A percentile compares a stretch with the other conserved stretches of the same genome.
These are phyloP conservation scores for Arbacia lixula DNA, from an alignment of 53 echinoderm and acorn worm genomes.

Conservation along the genomic window DNA sequence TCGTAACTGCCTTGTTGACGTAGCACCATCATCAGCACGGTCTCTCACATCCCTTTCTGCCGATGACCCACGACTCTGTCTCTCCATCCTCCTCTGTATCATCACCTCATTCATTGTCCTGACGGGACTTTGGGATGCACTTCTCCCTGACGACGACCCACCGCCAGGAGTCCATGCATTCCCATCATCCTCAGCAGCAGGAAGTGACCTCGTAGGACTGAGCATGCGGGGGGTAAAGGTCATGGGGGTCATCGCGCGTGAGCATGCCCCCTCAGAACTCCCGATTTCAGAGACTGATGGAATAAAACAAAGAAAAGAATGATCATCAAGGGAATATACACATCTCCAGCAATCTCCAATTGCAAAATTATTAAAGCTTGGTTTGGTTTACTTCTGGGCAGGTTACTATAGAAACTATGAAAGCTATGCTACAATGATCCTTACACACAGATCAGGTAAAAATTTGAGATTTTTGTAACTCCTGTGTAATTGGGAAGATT, in stretches of 20 bases:
- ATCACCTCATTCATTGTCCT: too few relatives aligned
- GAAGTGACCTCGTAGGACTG: neutral
- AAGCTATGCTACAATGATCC: too few relatives aligned
- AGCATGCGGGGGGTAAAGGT: constrained; percentile 28
- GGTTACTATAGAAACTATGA: too few relatives aligned
- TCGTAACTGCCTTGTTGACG: too few relatives aligned
- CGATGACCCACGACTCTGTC: neutral
- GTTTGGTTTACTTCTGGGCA: too few relatives aligned
- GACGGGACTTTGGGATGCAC: too few relatives aligned
- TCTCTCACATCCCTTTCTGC: neutral
- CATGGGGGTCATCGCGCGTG: constrained; percentile 29
- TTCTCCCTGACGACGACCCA: neutral
- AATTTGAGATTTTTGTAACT: too few relatives aligned
- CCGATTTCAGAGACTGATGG: constrained; percentile 48
- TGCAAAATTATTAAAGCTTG: too few relatives aligned
- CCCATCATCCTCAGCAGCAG: neutral
- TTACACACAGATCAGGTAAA: too few relatives aligned
- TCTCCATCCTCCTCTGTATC: neutral
- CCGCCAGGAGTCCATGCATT: neutral
- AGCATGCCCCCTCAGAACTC: constrained; percentile 29
- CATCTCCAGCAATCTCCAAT: too few relatives aligned
- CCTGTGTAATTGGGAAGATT: too few relatives aligned
- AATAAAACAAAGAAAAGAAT: neutral
- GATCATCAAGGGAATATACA: neutral
- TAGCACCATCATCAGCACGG: neutral